Evolutionary conservation across 2,113 vertebrate genomes (phyloP).

Genomic region (Pterocles orientalis): DNA sequence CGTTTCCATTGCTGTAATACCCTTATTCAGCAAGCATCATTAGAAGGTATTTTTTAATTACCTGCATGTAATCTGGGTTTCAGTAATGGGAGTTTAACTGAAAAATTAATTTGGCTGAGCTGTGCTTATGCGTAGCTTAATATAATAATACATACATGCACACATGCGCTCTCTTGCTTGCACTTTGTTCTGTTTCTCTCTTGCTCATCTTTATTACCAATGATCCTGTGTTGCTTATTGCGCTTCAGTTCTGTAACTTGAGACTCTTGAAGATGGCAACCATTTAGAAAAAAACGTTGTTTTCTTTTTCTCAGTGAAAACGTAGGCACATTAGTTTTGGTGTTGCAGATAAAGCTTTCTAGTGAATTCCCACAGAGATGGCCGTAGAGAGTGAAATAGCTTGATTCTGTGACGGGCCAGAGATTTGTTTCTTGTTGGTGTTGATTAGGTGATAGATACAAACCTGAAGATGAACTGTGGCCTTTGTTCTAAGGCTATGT

Average conservation of each 20-base stretch:
- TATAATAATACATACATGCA: background rate
- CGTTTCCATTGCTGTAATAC: background rate
- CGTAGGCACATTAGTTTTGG: background rate
- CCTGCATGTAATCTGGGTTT: background rate
- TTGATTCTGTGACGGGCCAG: background rate
- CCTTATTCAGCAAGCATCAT: background rate
- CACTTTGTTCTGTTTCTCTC: background rate
- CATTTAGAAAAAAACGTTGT: background rate
- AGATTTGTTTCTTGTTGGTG: background rate
- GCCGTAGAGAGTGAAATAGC: background rate
- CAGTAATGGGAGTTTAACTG: background rate
- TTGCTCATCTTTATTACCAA: background rate
- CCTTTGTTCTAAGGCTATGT: background rate
- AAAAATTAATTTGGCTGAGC: constrained; percentile 11
- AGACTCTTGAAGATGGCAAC: background rate
- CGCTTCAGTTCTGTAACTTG: background rate
- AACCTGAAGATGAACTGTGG: background rate
- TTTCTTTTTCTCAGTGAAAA: background rate
- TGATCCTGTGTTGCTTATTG: background rate
- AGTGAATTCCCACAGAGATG: background rate
- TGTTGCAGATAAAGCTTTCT: background rate
- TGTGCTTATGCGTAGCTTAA: background rate
- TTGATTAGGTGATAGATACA: background rate
- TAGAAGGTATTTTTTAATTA: constrained; percentile 12
- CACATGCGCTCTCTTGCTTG: background rate